Base-by-base conservation (phyloP, 64 coral and sea anemone species). In the Cladopsammia gracilis region DNA sequence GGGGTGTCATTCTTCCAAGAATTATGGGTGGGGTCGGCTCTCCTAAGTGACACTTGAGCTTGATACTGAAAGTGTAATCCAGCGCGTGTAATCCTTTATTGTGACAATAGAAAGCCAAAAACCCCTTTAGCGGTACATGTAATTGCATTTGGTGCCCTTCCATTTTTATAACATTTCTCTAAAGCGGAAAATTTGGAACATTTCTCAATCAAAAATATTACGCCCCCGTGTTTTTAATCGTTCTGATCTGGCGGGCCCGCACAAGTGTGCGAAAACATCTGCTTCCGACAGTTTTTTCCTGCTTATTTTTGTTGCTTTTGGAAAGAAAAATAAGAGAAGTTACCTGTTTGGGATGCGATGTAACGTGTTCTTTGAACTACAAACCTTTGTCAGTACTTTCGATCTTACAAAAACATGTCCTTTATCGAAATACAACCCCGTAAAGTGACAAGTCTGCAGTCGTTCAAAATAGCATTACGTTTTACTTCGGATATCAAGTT, bases 401-500 rank as follows among this genome's bases (percentile, higher is more conserved):
- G 18, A 67, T 84, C 80, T 84, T 67, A 84, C 4, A 24, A 66
- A 67, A 84, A 84, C 62, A 84, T 68, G 62, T 48, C 48, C 15
- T 84, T 68, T 68, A 43, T 68, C 80, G 80, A 84, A 84, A 84
- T 50, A 67, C 20, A 84, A 84, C 14, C 43, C 62, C 6, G 80
- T 60, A 65, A 67, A 66, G 44, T 84, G 80, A 84, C 80, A 84
- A 22, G 61, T 68, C 43, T 43, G 58, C 0, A 58, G 77, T 79
- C 59, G 79, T 46, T 82, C 59, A 67, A 67, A 84, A 46, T 23
- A 48, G 43, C 78, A 47, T 82, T 82, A 43, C 50, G 80, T 68
- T 68, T 68, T 60, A 47, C 47, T 0, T 59, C 34, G 62, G 68
- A 84, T 84, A 84, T 84, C 80, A 82, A 82, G 62, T 84, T 84